Conservation (phyloP, 1,140 invertebrate genomes). For the Pachypsylla venusta region DNA sequence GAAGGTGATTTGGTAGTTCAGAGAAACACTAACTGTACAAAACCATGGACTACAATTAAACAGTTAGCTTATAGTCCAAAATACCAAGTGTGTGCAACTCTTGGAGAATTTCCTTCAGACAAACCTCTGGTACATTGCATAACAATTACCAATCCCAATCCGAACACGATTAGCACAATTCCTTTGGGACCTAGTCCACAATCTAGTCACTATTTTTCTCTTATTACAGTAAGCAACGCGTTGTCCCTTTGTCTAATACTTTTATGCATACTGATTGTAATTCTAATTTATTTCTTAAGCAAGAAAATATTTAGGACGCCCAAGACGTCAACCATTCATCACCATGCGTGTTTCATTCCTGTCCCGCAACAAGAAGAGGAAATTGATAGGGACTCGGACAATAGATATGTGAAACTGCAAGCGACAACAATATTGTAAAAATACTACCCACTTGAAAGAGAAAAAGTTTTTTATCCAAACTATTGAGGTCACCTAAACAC, state of each 20-base stretch:
- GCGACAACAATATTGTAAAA: slow-evolving; percentile 39
- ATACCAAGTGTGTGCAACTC: slow-evolving; percentile 25
- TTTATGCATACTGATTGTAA: slow-evolving; percentile 23
- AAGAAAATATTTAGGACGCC: slow-evolving; percentile 25
- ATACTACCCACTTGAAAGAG: too few species aligned
- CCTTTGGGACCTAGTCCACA: not conserved
- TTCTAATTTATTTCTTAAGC: slow-evolving; percentile 26
- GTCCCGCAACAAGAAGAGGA: slow-evolving; percentile 35
- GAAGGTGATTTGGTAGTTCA: slow-evolving; percentile 19
- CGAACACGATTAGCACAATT: slow-evolving; percentile 23
- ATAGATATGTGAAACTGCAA: slow-evolving; percentile 35
- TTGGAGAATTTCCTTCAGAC: slow-evolving; percentile 18
- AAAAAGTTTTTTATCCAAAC: too few species aligned
- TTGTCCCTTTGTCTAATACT: slow-evolving; percentile 28
- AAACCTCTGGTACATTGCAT: slow-evolving; percentile 25
- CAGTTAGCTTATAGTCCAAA: slow-evolving; percentile 22
- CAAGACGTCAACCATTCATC: slow-evolving; percentile 25
- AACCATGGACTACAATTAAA: slow-evolving; percentile 18
- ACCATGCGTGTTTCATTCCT: slow-evolving; percentile 33
- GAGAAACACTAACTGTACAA: slow-evolving; percentile 24
- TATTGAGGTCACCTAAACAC: too few species aligned
- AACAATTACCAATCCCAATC: slow-evolving; percentile 27
- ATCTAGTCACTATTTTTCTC: not conserved
- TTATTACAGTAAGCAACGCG: slow-evolving; percentile 20
- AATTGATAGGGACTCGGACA: slow-evolving; percentile 30